phyloP scores from a whole-genome alignment of 2,113 vertebrate species.

The Scomber colias region DNA sequence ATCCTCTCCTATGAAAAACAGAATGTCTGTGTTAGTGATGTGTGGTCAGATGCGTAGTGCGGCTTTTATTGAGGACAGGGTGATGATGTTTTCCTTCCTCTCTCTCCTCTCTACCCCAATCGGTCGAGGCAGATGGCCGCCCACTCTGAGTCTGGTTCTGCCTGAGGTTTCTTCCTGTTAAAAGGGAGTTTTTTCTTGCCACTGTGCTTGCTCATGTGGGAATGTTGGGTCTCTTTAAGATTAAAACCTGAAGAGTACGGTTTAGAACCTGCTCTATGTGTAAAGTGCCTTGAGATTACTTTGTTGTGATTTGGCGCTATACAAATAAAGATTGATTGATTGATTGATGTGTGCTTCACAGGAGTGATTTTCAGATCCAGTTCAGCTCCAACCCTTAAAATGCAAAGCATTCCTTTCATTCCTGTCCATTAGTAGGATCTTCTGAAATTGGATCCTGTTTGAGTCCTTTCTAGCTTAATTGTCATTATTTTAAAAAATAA shows the following conservation, averaged over 20 bases:
- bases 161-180: too few relatives aligned
- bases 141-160: too few relatives aligned
- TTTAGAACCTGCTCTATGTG: too few relatives aligned
- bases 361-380: conserved; percentile 22
- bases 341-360: conserved; percentile 2
- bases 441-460: conserved; percentile 47
- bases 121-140: too few relatives aligned
- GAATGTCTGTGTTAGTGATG: conserved; percentile 31
- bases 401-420: conserved; percentile 69
- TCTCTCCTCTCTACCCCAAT: too few relatives aligned
- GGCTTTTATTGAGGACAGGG: conserved; percentile 22
- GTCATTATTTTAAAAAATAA: conserved; percentile 33
- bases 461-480: conserved; percentile 26
- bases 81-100: not conserved
- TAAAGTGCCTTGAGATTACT: too few relatives aligned
- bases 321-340: too few relatives aligned
- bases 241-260: too few relatives aligned
- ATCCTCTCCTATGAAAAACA: conserved; percentile 28
- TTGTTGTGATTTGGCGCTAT: too few relatives aligned
- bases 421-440: conserved; percentile 48
- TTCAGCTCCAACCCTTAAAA: conserved; percentile 34
- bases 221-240: too few relatives aligned
- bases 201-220: too few relatives aligned
- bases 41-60: conserved; percentile 31
- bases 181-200: too few relatives aligned